phyloP scores from a whole-genome alignment of 2,113 vertebrate species.

The Ginglymostoma cirratum region DNA sequence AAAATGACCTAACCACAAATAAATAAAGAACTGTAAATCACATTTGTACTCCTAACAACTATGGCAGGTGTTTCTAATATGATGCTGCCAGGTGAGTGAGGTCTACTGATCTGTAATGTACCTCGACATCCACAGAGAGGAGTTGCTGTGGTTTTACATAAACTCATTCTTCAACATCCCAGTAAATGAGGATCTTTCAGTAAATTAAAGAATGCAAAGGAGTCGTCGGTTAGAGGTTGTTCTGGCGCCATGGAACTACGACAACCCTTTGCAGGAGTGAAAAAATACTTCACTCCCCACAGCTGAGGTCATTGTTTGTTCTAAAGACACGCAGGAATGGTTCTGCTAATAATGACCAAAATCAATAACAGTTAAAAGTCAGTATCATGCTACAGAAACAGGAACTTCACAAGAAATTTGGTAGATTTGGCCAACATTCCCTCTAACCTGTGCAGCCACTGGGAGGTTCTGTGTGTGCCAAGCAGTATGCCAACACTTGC shows the following conservation, averaged over 20 bases:
- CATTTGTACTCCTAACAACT: constrained; percentile 16
- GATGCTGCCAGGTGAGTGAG: not conserved
- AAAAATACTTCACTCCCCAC: not conserved
- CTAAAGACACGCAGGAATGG: not conserved
- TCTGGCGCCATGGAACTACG: not conserved
- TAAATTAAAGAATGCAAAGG: not conserved
- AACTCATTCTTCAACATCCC: not conserved
- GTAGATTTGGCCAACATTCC: too few species aligned
- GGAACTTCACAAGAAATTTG: too few species aligned
- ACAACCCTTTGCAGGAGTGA: not conserved
- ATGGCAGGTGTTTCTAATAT: not conserved
- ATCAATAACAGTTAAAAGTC: not conserved
- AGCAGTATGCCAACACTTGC: too few species aligned
- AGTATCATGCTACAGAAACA: not conserved
- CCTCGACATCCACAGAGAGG: not conserved
- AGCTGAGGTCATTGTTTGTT: not conserved
- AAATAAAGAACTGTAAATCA: not conserved
- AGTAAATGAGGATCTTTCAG: constrained; percentile 14
- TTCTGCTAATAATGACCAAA: not conserved
- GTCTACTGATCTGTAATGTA: not conserved
- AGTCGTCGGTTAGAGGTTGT: not conserved
- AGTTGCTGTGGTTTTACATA: not conserved
- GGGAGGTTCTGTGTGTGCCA: too few species aligned
- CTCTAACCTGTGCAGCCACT: too few species aligned
- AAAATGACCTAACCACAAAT: constrained; percentile 23